These are phyloP conservation scores for Callitettix versicolor DNA, from an alignment of 1,140 invertebrate species.

Conservation along the genomic window DNA sequence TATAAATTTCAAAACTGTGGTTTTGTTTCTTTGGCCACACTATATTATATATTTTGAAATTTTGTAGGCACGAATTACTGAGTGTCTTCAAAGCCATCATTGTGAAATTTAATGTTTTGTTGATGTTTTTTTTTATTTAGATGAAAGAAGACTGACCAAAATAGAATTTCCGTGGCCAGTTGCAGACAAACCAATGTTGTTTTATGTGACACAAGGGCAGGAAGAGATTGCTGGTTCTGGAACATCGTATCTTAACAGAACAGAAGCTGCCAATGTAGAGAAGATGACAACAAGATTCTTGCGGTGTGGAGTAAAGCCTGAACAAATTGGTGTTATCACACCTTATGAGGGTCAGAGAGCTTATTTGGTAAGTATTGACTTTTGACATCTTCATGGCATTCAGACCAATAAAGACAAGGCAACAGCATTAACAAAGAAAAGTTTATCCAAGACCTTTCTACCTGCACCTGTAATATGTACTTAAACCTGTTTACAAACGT, in stretches of 20 bases:
- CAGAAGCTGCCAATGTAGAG: slow-evolving; percentile 97
- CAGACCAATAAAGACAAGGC: too few species aligned
- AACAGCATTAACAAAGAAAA: too few species aligned
- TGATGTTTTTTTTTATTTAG: slow-evolving; percentile 33
- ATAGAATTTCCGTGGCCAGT: slow-evolving; percentile 98
- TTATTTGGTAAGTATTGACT: slow-evolving; percentile 56
- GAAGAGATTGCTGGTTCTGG: slow-evolving; percentile 98
- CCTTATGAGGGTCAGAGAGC: slow-evolving; percentile 99
- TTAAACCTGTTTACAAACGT: too few species aligned
- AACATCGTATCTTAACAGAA: slow-evolving; percentile 96
- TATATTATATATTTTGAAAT: not conserved
- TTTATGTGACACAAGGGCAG: slow-evolving; percentile 94
- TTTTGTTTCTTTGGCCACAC: too few species aligned
- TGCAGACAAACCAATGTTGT: slow-evolving; percentile 95
- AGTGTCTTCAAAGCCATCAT: not conserved
- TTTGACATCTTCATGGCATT: too few species aligned
- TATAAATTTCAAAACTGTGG: too few species aligned
- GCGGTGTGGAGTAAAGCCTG: slow-evolving; percentile 88
- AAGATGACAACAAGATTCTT: slow-evolving; percentile 91
- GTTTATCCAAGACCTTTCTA: too few species aligned
- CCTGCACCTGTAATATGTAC: too few species aligned
- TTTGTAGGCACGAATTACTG: not conserved
- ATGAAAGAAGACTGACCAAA: slow-evolving; percentile 78
- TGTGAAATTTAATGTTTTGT: not conserved
- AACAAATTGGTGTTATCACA: slow-evolving; percentile 99